Base-by-base conservation (phyloP, 1,140 invertebrate genomes). In the Drosophila triauraria region DNA sequence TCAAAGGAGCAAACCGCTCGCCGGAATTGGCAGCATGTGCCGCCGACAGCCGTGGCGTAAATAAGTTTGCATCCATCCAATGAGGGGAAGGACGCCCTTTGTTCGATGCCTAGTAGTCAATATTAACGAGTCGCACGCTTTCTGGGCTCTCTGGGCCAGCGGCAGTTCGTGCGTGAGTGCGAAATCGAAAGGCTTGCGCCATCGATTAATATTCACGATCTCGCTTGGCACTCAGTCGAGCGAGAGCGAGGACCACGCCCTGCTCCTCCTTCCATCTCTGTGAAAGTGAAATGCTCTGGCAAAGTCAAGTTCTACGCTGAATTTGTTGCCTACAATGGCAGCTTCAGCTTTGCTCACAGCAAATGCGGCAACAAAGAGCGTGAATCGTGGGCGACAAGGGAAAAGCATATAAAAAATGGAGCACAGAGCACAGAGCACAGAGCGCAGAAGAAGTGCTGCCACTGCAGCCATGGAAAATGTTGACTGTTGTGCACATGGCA, bases 401-500 rank as follows among this genome's bases (percentile, higher is more conserved):
- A 40, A 15, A 30, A 35, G 15, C 43, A 20, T 47, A 35, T 47
- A 35, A 63, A 77, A 56, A 30, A 17, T 43, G 32, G 23, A 57
- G 68, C 62, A 46, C n/a, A 40, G 35, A 61, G 56, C 46, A 40
- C 3, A 12, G 25, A 9, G 30, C 15, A n/a, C 25, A 32, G 6
- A 30, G 48, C 12, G 15, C 7, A 64, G 61, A 51, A 69, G 46
- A 35, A 67, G 20, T 76, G 68, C 70, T 46, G 63, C 40, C 43
- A 32, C 42, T 40, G 77, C 63, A 56, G 76, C 58, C 35, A 59
- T 43, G 62, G 46, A 59, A 76, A 76, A 83, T 83, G 69, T 78
- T 88, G 80, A 88, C 84, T 81, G 85, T 68, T 90, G 80, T 90
- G 85, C 85, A 90, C 85, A 90, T 90, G 85, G 85, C 85, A 90